Evolutionary conservation across 1,140 invertebrate species (phyloP).

Genomic region (Anastatus disparis): DNA sequence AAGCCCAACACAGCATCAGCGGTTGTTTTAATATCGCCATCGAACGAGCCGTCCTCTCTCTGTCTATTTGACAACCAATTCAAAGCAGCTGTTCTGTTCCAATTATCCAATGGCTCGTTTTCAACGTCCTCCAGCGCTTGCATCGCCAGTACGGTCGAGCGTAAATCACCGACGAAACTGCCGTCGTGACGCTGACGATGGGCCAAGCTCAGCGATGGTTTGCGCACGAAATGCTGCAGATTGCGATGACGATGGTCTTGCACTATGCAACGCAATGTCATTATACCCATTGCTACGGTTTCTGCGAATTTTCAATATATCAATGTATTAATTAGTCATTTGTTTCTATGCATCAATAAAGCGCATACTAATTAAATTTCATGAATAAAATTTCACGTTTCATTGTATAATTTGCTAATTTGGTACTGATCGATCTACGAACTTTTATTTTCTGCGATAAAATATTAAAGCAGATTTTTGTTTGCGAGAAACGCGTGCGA

Average conservation of each 20-base stretch:
- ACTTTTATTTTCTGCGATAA: too few species aligned
- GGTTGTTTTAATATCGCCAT: slow-evolving; percentile 75
- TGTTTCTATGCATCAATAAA: too few species aligned
- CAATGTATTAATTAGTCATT: too few species aligned
- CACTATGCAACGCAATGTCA: slow-evolving; percentile 85
- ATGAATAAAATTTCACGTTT: too few species aligned
- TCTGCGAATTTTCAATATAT: too few species aligned
- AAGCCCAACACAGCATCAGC: slow-evolving; percentile 81
- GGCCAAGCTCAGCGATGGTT: slow-evolving; percentile 79
- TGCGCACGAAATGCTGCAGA: slow-evolving; percentile 79
- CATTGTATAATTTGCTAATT: too few species aligned
- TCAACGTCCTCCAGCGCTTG: slow-evolving; percentile 81
- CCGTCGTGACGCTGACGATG: slow-evolving; percentile 81
- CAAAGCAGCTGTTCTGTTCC: slow-evolving; percentile 81
- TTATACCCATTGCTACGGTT: slow-evolving; percentile 84
- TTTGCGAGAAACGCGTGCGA: too few species aligned
- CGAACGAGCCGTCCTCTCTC: slow-evolving; percentile 80
- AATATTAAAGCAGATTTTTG: too few species aligned
- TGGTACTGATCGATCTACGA: too few species aligned
- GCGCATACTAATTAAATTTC: too few species aligned
- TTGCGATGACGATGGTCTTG: slow-evolving; percentile 84
- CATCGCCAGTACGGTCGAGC: slow-evolving; percentile 82
- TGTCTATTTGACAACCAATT: slow-evolving; percentile 79
- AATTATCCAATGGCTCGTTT: slow-evolving; percentile 71
- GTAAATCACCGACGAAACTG: slow-evolving; percentile 84